Conservation (phyloP, 2,797 vertebrate species). For the Notolepis coatsorum region DNA sequence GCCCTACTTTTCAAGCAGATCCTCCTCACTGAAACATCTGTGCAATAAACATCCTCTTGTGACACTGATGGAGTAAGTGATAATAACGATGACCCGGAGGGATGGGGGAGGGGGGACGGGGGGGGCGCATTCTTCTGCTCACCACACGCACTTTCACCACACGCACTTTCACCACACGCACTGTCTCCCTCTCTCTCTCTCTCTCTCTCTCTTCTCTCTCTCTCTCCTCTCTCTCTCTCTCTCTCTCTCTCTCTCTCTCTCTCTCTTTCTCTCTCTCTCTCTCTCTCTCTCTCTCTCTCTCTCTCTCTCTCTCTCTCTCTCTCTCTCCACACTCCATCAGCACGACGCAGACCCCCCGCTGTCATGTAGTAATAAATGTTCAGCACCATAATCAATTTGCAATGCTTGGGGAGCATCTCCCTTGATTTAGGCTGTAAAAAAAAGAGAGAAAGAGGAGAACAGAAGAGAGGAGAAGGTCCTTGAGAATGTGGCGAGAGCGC, state of each 20-base stretch:
- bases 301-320: slow-evolving; percentile 46
- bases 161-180: too few species aligned
- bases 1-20: slow-evolving; percentile 34
- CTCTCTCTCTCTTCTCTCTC: slow-evolving; percentile 60
- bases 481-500: slow-evolving; percentile 64
- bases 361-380: slow-evolving; percentile 87
- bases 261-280: slow-evolving; percentile 44
- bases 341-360: slow-evolving; percentile 62
- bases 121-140: slow-evolving; percentile 55
- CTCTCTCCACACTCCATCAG: slow-evolving; percentile 63
- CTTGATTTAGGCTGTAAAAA: slow-evolving; percentile 76
- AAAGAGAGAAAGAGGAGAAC: slow-evolving; percentile 61
- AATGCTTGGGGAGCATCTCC: slow-evolving; percentile 83
- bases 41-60: slow-evolving; percentile 11
- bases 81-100: slow-evolving; percentile 59
- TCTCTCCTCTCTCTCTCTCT: slow-evolving; percentile 49
- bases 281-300: slow-evolving; percentile 51
- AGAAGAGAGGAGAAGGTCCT: slow-evolving; percentile 62
- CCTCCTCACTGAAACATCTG: slow-evolving; percentile 17
- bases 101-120: too few species aligned
- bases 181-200: slow-evolving; percentile 47
- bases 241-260: slow-evolving; percentile 52
- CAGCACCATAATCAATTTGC: slow-evolving; percentile 85
- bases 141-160: slow-evolving; percentile 33
- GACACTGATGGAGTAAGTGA: slow-evolving; percentile 54